phyloP scores from a whole-genome alignment of 2,113 vertebrate genomes.

The Microcebus jonahi region DNA sequence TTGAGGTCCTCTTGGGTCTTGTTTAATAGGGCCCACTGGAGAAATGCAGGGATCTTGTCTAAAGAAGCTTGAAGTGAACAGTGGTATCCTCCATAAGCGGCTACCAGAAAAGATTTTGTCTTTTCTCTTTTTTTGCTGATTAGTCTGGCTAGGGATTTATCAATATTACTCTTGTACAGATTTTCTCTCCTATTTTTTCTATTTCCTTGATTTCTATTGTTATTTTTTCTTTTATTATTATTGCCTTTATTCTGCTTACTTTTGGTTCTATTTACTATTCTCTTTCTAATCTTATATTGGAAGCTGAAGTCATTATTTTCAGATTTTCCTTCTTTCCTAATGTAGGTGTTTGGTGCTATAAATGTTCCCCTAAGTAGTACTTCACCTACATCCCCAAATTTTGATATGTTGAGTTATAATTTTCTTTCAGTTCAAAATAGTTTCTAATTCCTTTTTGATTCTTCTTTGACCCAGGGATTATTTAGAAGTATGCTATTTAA shows the following conservation, averaged over 20 bases:
- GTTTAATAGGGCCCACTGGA: background rate
- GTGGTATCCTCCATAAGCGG: background rate
- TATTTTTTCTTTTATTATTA: background rate
- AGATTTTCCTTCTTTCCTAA: background rate
- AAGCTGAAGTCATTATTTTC: background rate
- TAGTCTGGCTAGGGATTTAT: background rate
- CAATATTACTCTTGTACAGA: background rate
- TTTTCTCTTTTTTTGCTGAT: background rate
- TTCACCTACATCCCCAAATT: background rate
- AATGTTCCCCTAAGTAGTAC: background rate
- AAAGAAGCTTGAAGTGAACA: background rate
- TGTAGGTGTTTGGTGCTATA: background rate
- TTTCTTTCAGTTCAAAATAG: background rate
- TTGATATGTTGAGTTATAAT: background rate
- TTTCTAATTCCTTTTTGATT: background rate
- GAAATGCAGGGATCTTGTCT: background rate
- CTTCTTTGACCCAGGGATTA: background rate
- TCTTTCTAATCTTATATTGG: background rate
- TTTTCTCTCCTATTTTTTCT: background rate
- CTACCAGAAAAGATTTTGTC: background rate
- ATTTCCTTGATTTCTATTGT: background rate
- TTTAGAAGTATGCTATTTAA: background rate
- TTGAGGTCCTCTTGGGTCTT: background rate
- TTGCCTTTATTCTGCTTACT: background rate
- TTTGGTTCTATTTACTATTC: background rate